Percentiles rank a stretch among this genome's conserved stretches.
These are phyloP conservation scores for Pantherophis alleghaniensis DNA, from an alignment of 2,797 vertebrate genomes.

Conservation along the genomic window DNA sequence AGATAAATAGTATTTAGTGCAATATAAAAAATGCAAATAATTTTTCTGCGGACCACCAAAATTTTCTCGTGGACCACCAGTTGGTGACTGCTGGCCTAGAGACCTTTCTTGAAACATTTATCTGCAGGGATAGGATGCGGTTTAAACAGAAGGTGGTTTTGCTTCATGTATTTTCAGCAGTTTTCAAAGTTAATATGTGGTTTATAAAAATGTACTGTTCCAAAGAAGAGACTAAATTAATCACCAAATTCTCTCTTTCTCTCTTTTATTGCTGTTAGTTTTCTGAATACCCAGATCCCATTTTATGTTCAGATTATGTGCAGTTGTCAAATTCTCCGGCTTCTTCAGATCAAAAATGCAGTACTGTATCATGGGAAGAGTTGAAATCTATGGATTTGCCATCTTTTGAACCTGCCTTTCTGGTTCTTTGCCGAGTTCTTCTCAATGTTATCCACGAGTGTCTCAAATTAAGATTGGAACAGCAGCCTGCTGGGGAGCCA, in stretches of 20 bases:
- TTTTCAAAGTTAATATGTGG: not conserved
- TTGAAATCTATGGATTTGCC: conserved; percentile 93
- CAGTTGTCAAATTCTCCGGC: conserved; percentile 75
- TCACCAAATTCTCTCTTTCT: not conserved
- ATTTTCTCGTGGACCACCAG: too few species aligned
- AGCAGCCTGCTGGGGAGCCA: conserved; percentile 94
- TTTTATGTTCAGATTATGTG: conserved; percentile 94
- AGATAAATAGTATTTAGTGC: too few species aligned
- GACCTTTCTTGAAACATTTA: not conserved
- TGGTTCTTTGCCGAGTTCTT: conserved; percentile 94
- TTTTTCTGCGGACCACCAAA: too few species aligned
- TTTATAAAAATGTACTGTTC: not conserved
- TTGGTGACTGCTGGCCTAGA: too few species aligned
- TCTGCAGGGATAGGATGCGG: not conserved
- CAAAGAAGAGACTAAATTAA: not conserved
- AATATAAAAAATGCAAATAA: too few species aligned
- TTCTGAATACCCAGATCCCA: conserved; percentile 90
- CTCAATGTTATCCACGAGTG: conserved; percentile 98
- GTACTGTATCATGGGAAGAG: conserved; percentile 89
- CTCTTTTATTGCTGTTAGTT: conserved; percentile 73
- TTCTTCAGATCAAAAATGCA: conserved; percentile 77
- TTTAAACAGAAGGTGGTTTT: not conserved
- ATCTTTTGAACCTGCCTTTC: conserved; percentile 93
- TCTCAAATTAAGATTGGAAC: conserved; percentile 94
- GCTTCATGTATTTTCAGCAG: not conserved